phyloP scores from a whole-genome alignment of 2,888 invertebrate species.

The Limenitis camilla region DNA sequence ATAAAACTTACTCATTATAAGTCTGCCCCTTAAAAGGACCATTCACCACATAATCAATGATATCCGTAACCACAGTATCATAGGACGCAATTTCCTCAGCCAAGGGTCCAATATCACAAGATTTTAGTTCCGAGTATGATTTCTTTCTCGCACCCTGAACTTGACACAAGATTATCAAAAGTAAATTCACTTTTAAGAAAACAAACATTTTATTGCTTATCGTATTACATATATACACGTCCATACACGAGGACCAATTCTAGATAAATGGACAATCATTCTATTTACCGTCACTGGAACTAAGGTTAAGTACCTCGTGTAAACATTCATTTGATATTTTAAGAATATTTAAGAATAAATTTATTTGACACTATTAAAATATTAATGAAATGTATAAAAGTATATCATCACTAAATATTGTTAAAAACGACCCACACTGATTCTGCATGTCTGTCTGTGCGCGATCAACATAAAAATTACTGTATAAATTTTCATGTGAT shows the following conservation, averaged over 20 bases:
- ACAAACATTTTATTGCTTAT: conserved; percentile 16
- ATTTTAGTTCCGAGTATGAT: conserved; percentile 30
- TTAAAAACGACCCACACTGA: no score
- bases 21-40: conserved; percentile 75
- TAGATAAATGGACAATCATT: conserved; percentile 6
- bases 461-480: neutral
- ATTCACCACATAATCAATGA: conserved; percentile 62
- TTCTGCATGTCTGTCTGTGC: neutral
- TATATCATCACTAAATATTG: no score
- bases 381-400: neutral
- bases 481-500: no score
- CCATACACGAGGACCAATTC: conserved; percentile 7
- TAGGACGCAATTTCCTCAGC: conserved; percentile 76
- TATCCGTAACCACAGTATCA: conserved; percentile 60
- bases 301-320: neutral
- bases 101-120: conserved; percentile 39
- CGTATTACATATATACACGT: conserved; percentile 9
- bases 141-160: conserved; percentile 29
- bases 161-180: conserved; percentile 20
- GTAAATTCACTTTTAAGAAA: conserved; percentile 12
- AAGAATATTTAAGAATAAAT: neutral
- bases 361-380: neutral
- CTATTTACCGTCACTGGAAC: neutral
- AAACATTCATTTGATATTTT: neutral
- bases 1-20: conserved; percentile 65